Percentiles rank a stretch among this genome's conserved stretches.
Evolutionary conservation across 2,797 vertebrate genomes (phyloP).

Genomic region (Cheirogaleus major): DNA sequence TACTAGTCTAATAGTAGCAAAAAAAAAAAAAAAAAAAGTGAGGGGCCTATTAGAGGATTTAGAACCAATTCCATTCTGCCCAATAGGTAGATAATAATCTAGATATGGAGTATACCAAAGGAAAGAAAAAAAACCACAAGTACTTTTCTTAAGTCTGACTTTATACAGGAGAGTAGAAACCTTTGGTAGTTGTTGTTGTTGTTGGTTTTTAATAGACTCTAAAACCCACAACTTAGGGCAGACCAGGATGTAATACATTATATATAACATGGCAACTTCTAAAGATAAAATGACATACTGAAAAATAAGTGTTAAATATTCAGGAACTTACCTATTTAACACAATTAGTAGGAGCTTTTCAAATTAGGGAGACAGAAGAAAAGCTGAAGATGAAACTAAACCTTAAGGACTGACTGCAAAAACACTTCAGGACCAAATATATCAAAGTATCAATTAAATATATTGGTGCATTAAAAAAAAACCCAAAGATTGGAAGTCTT

Average conservation of each 20-base stretch:
- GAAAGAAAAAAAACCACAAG: background rate
- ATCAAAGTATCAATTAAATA: conserved; percentile 19
- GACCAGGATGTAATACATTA: background rate
- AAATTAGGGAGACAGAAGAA: conserved; percentile 1
- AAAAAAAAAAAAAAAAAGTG: background rate
- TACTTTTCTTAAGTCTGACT: background rate
- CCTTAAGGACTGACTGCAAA: conserved; percentile 2
- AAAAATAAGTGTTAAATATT: conserved; percentile 39
- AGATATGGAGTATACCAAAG: background rate
- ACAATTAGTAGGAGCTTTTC: conserved; percentile 25
- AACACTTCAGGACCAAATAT: conserved; percentile 12
- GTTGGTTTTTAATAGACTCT: background rate
- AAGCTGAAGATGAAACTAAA: conserved; percentile 46
- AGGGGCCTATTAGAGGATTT: background rate
- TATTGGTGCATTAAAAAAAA: background rate
- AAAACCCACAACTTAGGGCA: background rate
- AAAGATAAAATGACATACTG: conserved; percentile 16
- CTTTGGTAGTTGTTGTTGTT: background rate
- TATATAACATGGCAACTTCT: background rate
- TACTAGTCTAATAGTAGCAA: background rate
- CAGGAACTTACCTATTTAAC: conserved; percentile 14
- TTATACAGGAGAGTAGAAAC: background rate
- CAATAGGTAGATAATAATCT: background rate
- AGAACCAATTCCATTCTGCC: background rate
- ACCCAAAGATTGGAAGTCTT: background rate